phyloP scores from a whole-genome alignment of 1,140 invertebrate genomes.

The Ceratosolen fusciceps region DNA sequence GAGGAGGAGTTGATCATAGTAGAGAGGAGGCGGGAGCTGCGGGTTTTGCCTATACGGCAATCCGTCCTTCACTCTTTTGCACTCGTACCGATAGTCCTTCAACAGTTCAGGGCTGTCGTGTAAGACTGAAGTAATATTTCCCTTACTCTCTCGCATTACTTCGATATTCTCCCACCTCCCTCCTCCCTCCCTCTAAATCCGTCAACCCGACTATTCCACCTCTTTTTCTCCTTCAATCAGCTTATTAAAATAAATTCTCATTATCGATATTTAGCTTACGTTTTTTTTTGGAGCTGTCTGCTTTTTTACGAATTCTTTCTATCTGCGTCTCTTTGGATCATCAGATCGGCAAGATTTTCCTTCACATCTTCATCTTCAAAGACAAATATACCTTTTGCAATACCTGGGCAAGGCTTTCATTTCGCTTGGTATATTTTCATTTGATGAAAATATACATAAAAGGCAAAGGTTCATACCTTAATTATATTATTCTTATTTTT shows the following conservation, averaged over 20 bases:
- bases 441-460: neutral
- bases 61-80: conserved; percentile 55
- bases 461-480: no score
- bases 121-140: conserved; percentile 21
- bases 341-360: neutral
- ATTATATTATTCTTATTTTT: no score
- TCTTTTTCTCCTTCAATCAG: neutral
- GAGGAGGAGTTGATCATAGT: neutral
- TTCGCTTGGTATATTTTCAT: neutral
- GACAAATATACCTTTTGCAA: neutral
- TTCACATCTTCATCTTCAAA: no score
- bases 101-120: conserved; percentile 61
- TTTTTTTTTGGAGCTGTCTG: neutral
- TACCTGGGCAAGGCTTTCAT: neutral
- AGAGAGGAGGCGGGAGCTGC: neutral
- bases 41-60: conserved; percentile 46
- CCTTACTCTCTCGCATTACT: conserved; percentile 42
- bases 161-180: no score
- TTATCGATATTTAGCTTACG: neutral
- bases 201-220: neutral
- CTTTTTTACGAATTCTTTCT: conserved; percentile 8
- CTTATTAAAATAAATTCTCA: no score
- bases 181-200: conserved; percentile 40
- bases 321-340: neutral
- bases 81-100: conserved; percentile 50